Evolutionary conservation across 2,888 invertebrate species (phyloP).

Genomic region (Ophion ellenae): DNA sequence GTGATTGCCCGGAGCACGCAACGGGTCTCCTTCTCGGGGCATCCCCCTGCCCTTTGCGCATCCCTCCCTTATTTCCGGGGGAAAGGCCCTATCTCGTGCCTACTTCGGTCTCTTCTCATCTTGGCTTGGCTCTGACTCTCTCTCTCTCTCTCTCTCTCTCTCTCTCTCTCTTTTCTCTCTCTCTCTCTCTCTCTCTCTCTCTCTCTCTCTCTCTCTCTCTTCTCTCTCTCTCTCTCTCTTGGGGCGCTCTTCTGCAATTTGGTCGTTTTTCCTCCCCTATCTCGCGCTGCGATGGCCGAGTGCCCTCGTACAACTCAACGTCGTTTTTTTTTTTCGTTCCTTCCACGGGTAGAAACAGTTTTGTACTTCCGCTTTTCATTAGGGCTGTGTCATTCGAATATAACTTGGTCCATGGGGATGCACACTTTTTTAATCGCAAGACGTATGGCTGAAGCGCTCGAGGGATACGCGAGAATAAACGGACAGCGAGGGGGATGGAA

Average conservation of each 20-base stretch:
- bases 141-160: constrained; percentile 23
- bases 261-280: constrained; percentile 22
- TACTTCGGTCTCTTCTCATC: constrained; percentile 46
- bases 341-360: constrained; percentile 48
- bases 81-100: not conserved
- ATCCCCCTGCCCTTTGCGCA: constrained; percentile 8
- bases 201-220: constrained; percentile 42
- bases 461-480: constrained; percentile 33
- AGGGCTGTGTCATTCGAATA: constrained; percentile 51
- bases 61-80: not conserved
- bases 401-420: constrained; percentile 45
- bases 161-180: constrained; percentile 46
- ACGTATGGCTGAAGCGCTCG: not conserved
- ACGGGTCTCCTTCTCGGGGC: constrained; percentile 28
- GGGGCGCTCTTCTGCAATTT: constrained; percentile 58
- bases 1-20: constrained; percentile 68
- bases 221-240: constrained; percentile 45
- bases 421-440: constrained; percentile 34
- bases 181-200: constrained; percentile 45
- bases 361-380: constrained; percentile 62
- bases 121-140: not conserved
- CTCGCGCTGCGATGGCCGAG: constrained; percentile 26
- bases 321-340: constrained; percentile 20
- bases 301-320: constrained; percentile 48
- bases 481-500: constrained; percentile 8